Evolutionary conservation across 2,113 vertebrate genomes (phyloP), one percentile per base, ranked within the genome.

Genomic region (Pionites leucogaster): DNA sequence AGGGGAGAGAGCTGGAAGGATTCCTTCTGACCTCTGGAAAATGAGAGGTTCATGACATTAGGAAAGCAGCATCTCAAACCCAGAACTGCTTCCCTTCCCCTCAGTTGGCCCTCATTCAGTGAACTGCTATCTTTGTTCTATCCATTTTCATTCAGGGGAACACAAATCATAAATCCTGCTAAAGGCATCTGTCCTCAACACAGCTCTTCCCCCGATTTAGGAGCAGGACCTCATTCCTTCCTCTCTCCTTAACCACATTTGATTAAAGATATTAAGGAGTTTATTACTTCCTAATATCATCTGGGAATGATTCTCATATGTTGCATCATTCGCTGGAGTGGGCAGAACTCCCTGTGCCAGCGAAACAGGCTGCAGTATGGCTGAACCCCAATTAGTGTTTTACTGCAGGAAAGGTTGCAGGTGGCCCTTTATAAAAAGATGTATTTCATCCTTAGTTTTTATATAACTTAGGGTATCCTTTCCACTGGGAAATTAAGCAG

Each of bases 401-500:
- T 65, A 41, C 27, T 75, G n/a, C 14, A 75, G 65, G 37, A 89
- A 39, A 89, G 25, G 14, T 44, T 92, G 52, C 91, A 92, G 82
- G 70, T 94, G 91, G 78, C 49, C 67, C 63, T 76, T 90, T 59
- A n/a, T 10, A 65, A 63, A 69, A 76, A 84, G 37, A 62, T 65
- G 41, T 44, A 67, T 62, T 91, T 80, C n/a, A 86, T 82, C 49
- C 60, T 59, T 17, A 35, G 6, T 69, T 95, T 80, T 71, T 59
- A 59, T 84, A 62, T 82, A 65, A 15, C 62, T 93, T 83, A 44
- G 10, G 69, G 65, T 39, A 20, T 69, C 87, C 67, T 63, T 94
- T 91, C 94, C 74, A 7, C 59, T 70, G 95, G 91, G 93, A 97
- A 97, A 93, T 95, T 69, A 93, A 82, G 53, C 81, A 94, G 91